A percentile compares a stretch with the other conserved stretches of the same genome.
phyloP scores from a whole-genome alignment of 2,113 vertebrate species.

The Bufo gargarizans region DNA sequence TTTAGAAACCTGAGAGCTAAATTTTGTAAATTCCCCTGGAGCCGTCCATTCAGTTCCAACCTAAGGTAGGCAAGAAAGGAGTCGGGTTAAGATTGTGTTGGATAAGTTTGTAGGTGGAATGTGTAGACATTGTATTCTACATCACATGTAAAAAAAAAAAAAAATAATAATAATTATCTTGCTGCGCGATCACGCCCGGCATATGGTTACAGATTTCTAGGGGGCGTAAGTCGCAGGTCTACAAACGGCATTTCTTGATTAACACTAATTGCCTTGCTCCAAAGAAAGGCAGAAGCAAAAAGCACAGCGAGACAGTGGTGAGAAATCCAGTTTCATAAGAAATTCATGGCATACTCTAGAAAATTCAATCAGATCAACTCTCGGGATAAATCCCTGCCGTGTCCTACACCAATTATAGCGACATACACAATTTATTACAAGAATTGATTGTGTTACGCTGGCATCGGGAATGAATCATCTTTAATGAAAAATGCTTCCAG shows the following conservation, averaged over 20 bases:
- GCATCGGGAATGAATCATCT: not conserved
- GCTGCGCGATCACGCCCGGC: not conserved
- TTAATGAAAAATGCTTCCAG: not conserved
- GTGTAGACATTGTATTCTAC: not conserved
- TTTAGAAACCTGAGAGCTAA: slow-evolving; percentile 95
- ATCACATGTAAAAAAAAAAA: not conserved
- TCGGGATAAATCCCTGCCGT: not conserved
- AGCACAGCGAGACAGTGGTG: not conserved
- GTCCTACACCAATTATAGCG: not conserved
- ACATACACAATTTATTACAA: not conserved
- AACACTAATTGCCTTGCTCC: not conserved
- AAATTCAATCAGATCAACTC: not conserved
- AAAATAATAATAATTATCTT: too few species aligned
- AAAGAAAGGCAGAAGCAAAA: not conserved
- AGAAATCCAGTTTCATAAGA: not conserved
- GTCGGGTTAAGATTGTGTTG: not conserved
- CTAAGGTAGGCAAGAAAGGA: slow-evolving; percentile 70
- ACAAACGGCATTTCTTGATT: not conserved
- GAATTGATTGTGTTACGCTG: not conserved
- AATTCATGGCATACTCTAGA: not conserved
- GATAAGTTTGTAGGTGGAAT: not conserved
- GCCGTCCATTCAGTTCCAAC: slow-evolving; percentile 95
- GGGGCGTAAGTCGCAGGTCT: not conserved
- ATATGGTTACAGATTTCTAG: not conserved
- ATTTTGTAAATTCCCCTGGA: slow-evolving; percentile 96